A percentile compares a stretch with the other conserved stretches of the same genome.
Conservation (phyloP, 2,113 vertebrate genomes). For the Phalacrocorax brasilianus region DNA sequence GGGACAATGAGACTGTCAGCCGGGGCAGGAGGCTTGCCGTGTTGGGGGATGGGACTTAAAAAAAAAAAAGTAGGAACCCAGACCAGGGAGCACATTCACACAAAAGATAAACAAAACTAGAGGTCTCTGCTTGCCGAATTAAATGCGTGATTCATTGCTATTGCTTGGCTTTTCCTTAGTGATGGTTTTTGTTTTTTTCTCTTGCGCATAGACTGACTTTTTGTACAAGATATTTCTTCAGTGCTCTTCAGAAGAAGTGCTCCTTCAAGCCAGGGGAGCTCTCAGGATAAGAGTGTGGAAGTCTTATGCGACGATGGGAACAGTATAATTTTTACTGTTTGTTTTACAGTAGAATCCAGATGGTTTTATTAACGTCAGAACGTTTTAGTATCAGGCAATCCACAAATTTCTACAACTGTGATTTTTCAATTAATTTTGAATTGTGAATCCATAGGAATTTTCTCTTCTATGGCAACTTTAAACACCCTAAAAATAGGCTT, state of each 20-base stretch:
- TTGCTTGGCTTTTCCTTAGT: neutral
- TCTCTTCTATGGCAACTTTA: neutral
- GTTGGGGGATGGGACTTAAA: neutral
- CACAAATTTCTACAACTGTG: neutral
- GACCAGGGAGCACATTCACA: neutral
- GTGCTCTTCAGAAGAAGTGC: neutral
- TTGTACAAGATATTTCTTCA: neutral
- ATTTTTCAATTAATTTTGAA: neutral
- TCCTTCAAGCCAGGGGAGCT: neutral
- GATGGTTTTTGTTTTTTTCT: neutral
- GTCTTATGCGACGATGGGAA: neutral
- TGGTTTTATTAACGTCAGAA: neutral
- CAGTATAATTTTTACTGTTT: neutral
- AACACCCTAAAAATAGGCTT: neutral
- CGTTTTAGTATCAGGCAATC: neutral
- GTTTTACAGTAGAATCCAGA: neutral
- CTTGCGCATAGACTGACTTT: neutral
- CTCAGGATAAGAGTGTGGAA: neutral
- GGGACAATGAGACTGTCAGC: slow-evolving; percentile 34
- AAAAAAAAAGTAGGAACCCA: neutral
- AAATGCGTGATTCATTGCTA: neutral
- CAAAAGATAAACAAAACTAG: slow-evolving; percentile 2
- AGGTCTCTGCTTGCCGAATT: neutral
- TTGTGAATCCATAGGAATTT: neutral
- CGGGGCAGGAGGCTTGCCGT: neutral